A percentile compares a stretch with the other conserved stretches of the same genome.
Evolutionary conservation across 2,888 invertebrate genomes (phyloP).

Genomic region (Artemia sinica): DNA sequence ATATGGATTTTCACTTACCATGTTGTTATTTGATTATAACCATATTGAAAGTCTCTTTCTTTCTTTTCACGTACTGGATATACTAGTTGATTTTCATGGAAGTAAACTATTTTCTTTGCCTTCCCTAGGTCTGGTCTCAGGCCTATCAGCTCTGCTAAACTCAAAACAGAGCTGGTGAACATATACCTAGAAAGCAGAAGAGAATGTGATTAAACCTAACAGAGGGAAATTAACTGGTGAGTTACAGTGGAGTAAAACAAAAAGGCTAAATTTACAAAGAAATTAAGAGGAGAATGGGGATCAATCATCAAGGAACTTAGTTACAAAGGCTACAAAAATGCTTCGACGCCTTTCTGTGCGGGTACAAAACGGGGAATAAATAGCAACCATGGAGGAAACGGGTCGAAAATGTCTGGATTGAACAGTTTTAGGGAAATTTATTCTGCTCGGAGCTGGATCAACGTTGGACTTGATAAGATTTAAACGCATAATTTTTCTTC

Average conservation of each 20-base stretch:
- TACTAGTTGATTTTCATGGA: slow-evolving; percentile 57
- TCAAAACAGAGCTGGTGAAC: slow-evolving; percentile 50
- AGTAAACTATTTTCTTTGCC: slow-evolving; percentile 49
- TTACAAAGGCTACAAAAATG: too few species aligned
- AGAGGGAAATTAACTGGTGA: slow-evolving; percentile 15
- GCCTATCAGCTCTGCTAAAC: slow-evolving; percentile 49
- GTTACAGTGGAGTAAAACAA: slow-evolving; percentile 9
- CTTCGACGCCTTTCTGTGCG: too few species aligned
- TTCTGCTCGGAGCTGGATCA: too few species aligned
- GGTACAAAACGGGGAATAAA: too few species aligned
- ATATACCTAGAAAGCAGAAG: slow-evolving; percentile 36
- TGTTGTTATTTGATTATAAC: slow-evolving; percentile 52
- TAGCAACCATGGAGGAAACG: too few species aligned
- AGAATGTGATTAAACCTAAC: background rate
- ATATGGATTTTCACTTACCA: slow-evolving; percentile 35
- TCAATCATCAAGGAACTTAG: too few species aligned
- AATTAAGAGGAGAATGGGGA: too few species aligned
- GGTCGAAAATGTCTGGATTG: too few species aligned
- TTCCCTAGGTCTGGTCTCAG: slow-evolving; percentile 43
- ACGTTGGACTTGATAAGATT: too few species aligned
- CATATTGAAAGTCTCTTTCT: slow-evolving; percentile 53
- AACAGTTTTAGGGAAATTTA: too few species aligned
- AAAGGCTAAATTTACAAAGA: too few species aligned
- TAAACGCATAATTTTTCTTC: too few species aligned
- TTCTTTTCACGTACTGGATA: slow-evolving; percentile 48